Evolutionary conservation across 2,797 vertebrate genomes (phyloP), one percentile per base, ranked within the genome.

Genomic region (Pantherophis vulpinus): DNA sequence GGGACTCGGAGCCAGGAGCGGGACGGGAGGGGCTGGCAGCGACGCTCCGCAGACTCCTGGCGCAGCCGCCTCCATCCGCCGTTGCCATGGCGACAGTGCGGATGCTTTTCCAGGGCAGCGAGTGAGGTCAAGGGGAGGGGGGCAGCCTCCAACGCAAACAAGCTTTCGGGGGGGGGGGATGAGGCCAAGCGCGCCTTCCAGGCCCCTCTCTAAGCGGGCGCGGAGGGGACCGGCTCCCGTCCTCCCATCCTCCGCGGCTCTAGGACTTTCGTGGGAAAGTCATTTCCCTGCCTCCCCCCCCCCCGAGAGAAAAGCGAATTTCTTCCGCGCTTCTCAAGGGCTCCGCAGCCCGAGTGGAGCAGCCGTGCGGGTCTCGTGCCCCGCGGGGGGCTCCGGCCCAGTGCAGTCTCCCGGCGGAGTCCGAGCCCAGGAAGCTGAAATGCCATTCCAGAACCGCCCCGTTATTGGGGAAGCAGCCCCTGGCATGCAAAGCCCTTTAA

Each of bases 61-160:
- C 91, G 91, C 95, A 94, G 86, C 87, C 95, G 92, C 92, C 91
- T 87, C 95, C 95, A 29, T 93, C 93, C 66, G 87, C 93, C 93
- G 94, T 95, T 95, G 91, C 93, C 92, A 59, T 93, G 95, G 90
- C 29, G 90, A 96, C 95, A 70, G 74, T 47, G 93, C 92, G 96
- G 96, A 97, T 94, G 94, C 95, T 94, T 70, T 92, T 63, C 42
- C 90, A 32, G 97, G 95, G 92, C 95, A 90, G 93, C 95, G n/a
- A 86, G 95, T 95, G 95, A 97, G 92, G 95, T 96, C 96, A 95
- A 92, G 93, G 86, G 54, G 55, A 95, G 63, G 2, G 23, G 66
- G 61, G 90, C 12, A 2, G 54, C 86, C 29, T 88, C 91, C 63
- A 12, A 88, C 86, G 61, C 61, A 74, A 92, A 70, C 91, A 59